Evolutionary conservation across 2,797 vertebrate species (phyloP), one percentile per base, ranked within the genome.

Genomic region (Pseudopleuronectes americanus): DNA sequence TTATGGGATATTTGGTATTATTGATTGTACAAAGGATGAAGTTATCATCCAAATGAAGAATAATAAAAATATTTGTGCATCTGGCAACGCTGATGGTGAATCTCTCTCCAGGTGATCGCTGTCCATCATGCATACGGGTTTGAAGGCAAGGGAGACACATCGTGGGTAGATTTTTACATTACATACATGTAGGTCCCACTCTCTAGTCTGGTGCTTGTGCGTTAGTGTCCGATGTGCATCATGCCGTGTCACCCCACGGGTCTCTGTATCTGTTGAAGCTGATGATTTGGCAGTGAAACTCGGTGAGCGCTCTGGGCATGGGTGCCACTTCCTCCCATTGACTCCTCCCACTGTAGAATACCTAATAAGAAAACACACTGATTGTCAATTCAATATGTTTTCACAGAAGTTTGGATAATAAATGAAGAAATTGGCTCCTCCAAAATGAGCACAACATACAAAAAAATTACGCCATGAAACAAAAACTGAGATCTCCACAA

Each of bases 271-370:
- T 95, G 90, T 96, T 97, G 89, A 99, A 99, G 83, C 96, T 96
- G 89, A 99, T 95, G 68, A 95, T 89, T 85, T 98, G 96, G 85
- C 98, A 99, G 84, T 98, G 96, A 89, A 99, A 99, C 88, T 99
- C 97, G 0, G 98, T 99, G 89, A 99, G 94, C 17, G 96, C 95
- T 86, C 87, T 94, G 49, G 98, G 98, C 97, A 99, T 99, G 1
- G 97, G 95, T 0, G 96, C 93, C 52, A 99, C 96, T 89, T 99
- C 98, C 86, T 98, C 96, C 97, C 98, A 99, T 62, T 96, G 96
- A 10, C 96, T 96, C 78, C 95, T 94, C 57, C 92, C 95, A 24
- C 96, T 98, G 59, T 99, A 95, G 85, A 95, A 99, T 74, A 99
- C 97, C 92, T 99, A 36, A 53, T 36, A 66, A 60, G 3, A 59